phyloP scores from a whole-genome alignment of 2,113 vertebrate genomes.

The Pontoporia blainvillei region DNA sequence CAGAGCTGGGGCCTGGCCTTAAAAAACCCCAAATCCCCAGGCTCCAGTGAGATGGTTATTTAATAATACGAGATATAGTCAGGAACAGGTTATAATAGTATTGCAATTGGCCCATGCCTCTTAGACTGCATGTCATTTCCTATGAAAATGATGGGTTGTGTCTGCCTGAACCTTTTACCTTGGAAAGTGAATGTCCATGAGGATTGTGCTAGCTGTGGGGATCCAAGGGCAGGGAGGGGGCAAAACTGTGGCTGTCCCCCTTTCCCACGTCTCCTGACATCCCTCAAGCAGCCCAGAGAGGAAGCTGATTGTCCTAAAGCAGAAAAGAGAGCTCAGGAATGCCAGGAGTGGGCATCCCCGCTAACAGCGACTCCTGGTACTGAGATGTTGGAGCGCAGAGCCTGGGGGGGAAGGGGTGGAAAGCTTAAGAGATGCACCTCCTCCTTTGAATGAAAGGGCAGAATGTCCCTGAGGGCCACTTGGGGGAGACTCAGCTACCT shows the following conservation, averaged over 20 bases:
- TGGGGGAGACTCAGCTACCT: background rate
- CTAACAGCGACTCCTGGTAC: background rate
- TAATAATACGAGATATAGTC: background rate
- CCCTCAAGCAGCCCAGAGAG: background rate
- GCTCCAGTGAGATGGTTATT: background rate
- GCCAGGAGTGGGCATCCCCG: too few species aligned
- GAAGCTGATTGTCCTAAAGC: background rate
- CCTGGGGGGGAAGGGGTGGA: accelerated
- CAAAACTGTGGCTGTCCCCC: background rate
- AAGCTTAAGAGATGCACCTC: background rate
- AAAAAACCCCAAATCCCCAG: background rate
- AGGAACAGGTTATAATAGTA: background rate
- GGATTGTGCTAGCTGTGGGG: background rate
- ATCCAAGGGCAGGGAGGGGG: too few species aligned
- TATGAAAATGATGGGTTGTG: background rate
- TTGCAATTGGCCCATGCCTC: background rate
- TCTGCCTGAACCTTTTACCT: background rate
- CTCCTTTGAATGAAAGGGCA: background rate
- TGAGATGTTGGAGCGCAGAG: background rate
- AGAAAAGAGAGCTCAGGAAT: background rate
- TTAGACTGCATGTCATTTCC: background rate
- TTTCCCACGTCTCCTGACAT: background rate
- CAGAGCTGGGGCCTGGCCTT: background rate
- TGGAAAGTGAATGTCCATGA: background rate
- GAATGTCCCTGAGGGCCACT: accelerated